Conservation (phyloP, 2,888 invertebrate species). For the Zhengitettix transpicula region DNA sequence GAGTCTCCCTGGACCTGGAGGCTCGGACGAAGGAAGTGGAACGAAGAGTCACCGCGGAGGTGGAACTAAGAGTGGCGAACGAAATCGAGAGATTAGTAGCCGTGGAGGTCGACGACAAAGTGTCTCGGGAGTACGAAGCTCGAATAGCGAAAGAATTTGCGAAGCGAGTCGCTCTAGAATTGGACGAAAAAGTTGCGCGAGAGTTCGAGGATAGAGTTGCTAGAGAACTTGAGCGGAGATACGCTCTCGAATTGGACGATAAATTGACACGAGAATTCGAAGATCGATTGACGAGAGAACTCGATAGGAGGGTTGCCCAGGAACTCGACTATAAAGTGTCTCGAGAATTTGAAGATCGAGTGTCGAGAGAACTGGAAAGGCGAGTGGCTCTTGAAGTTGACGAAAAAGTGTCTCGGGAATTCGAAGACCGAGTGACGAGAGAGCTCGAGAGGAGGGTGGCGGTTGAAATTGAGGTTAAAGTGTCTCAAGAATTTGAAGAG, state of each 20-base stretch:
- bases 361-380: neutral
- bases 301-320: neutral
- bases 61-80: neutral
- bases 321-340: neutral
- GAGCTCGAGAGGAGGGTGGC: neutral
- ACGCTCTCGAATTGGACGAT: neutral
- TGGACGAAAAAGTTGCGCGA: neutral
- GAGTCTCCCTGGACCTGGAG: too few species aligned
- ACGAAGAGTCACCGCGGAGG: neutral
- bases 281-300: neutral
- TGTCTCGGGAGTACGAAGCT: neutral
- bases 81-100: neutral
- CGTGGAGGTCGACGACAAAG: neutral
- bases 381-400: neutral
- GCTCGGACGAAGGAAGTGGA: neutral
- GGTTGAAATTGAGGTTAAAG: neutral
- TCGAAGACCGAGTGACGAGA: neutral
- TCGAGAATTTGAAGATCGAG: neutral
- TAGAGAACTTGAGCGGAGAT: neutral
- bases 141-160: neutral
- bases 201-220: neutral
- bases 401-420: neutral
- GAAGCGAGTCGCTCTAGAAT: neutral
- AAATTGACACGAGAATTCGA: neutral
- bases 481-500: neutral